A percentile compares a stretch with the other conserved stretches of the same genome.
phyloP scores from a whole-genome alignment of 2,797 vertebrate species.

The Urocyon cinereoargenteus region DNA sequence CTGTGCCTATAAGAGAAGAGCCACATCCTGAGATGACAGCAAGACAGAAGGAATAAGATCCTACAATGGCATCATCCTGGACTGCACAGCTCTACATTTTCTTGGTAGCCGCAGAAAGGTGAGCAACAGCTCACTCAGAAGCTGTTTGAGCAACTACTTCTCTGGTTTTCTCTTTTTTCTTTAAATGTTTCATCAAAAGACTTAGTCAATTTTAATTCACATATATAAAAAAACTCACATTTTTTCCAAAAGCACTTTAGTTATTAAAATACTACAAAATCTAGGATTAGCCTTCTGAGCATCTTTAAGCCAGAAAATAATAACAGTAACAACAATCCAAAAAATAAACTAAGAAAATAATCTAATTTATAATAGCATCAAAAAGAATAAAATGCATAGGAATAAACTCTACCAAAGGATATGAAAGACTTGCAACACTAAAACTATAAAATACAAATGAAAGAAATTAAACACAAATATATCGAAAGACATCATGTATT shows the following conservation, averaged over 20 bases:
- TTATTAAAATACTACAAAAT: background rate
- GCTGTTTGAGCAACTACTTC: background rate
- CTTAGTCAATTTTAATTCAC: background rate
- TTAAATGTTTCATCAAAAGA: slow-evolving; percentile 4
- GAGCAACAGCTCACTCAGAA: too few species aligned
- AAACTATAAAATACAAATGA: background rate
- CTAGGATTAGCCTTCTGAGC: background rate
- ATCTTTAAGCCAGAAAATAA: too few species aligned
- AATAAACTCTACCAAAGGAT: background rate
- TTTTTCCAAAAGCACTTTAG: background rate
- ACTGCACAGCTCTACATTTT: background rate
- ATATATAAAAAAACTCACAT: background rate
- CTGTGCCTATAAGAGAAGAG: background rate
- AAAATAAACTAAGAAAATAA: background rate
- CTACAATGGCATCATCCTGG: background rate
- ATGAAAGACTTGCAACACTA: background rate
- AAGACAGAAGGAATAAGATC: background rate
- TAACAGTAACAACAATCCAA: background rate
- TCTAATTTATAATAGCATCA: background rate
- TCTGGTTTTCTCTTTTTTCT: slow-evolving; percentile 27
- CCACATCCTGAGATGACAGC: background rate
- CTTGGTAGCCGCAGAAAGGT: background rate
- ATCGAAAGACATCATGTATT: background rate
- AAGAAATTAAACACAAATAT: background rate
- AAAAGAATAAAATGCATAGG: background rate